Evolutionary conservation across 2,797 vertebrate species (phyloP), one percentile per base, ranked within the genome.

Genomic region (Acipenser ruthenus): DNA sequence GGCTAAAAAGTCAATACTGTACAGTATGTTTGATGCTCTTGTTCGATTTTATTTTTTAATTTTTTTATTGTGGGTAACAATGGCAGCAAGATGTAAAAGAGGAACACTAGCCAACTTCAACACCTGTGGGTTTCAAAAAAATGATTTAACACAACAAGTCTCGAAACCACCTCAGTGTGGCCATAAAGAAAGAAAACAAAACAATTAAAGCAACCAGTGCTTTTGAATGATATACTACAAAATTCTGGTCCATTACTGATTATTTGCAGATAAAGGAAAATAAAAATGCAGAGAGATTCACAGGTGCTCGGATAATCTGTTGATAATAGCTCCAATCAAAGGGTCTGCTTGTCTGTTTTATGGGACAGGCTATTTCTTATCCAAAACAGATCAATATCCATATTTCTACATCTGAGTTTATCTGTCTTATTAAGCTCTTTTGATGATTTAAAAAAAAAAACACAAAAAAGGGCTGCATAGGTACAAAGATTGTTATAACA

Each of bases 181-280:
- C 50, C 49, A 47, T 37, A 82, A 75, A 83, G 74, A 81, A 75
- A 75, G 74, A 76, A 69, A 73, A 69, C 6, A 49, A 80, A 79
- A 86, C 80, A 84, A 86, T 79, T 37, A 80, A 75, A 77, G 64
- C 73, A 78, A 72, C 69, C 69, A 83, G 77, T 84, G 86, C 87
- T 83, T 87, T 88, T 83, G 89, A 8, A 67, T 70, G 81, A 82
- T 74, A 69, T 78, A 86, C 78, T 82, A 70, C 73, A 80, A 77
- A 85, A 87, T 86, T 81, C 79, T 80, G 78, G 80, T 74, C 75
- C 74, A 79, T 78, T 82, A 78, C 77, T 84, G 85, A 83, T 86
- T 74, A 50, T 73, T 70, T 74, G 53, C 69, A 63, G 83, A 85
- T 85, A 87, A 79, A 71, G 63, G 53, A 72, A 75, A 63, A 73